Conservation (phyloP, 2,797 vertebrate genomes). For the Catostomus latipinnis region DNA sequence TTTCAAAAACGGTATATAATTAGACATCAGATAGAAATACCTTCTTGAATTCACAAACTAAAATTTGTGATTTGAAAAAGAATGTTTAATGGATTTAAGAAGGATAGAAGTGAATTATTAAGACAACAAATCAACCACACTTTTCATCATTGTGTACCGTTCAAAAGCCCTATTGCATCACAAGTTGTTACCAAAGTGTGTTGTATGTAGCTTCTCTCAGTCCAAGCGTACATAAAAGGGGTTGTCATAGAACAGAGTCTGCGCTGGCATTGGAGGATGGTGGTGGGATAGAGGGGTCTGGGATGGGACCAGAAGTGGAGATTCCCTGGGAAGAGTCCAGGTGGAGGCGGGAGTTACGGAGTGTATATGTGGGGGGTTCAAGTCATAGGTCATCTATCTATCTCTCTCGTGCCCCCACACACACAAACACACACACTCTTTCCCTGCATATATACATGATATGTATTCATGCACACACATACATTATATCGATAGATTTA, state of each 20-base stretch:
- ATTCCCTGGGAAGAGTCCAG: conserved; percentile 68
- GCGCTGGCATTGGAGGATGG: neutral
- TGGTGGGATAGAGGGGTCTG: conserved; percentile 4
- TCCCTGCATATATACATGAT: neutral
- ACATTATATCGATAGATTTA: too few species aligned
- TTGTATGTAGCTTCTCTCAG: conserved; percentile 11
- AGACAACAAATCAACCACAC: neutral
- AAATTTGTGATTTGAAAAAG: too few species aligned
- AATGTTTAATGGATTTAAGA: too few species aligned
- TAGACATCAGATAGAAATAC: too few species aligned
- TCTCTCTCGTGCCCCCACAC: neutral
- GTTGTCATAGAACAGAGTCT: neutral
- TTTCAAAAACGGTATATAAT: too few species aligned
- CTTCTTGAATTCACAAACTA: too few species aligned
- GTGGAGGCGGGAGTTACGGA: conserved; percentile 52
- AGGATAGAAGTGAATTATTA: neutral
- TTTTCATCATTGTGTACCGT: neutral
- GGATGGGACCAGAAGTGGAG: conserved; percentile 50
- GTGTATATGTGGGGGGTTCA: conserved; percentile 10
- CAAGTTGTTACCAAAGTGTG: conserved; percentile 13
- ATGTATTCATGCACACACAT: neutral
- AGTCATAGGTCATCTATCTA: neutral
- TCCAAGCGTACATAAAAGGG: conserved; percentile 21
- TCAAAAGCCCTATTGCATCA: neutral
- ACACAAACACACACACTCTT: too few species aligned